phyloP scores from a whole-genome alignment of 2,888 invertebrate species.

The Campopleginae sp. region DNA sequence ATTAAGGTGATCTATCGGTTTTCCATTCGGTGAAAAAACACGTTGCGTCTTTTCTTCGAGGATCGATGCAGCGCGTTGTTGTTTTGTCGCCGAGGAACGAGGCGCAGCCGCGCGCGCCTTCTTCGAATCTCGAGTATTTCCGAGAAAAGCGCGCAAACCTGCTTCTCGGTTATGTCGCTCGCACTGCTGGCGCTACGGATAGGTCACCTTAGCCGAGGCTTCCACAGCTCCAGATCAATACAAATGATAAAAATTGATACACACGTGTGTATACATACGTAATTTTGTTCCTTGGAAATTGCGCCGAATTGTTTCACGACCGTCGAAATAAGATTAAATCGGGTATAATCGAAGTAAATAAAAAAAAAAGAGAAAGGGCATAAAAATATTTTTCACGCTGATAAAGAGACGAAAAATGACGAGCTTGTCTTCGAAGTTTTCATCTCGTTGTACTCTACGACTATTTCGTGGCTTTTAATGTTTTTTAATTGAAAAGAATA shows the following conservation, averaged over 20 bases:
- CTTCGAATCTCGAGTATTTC: too few species aligned
- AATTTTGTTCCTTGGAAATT: conserved; percentile 56
- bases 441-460: conserved; percentile 30
- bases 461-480: conserved; percentile 18
- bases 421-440: conserved; percentile 30
- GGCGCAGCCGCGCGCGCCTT: too few species aligned
- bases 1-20: not conserved
- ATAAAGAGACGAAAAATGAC: conserved; percentile 26
- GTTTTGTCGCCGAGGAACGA: too few species aligned
- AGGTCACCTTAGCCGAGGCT: not conserved
- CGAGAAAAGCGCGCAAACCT: too few species aligned
- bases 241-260: conserved; percentile 23
- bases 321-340: conserved; percentile 23
- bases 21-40: too few species aligned
- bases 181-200: too few species aligned
- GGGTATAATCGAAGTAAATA: not conserved
- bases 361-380: not conserved
- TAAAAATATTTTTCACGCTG: conserved; percentile 43
- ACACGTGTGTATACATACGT: conserved; percentile 28
- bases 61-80: too few species aligned
- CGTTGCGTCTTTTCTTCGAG: too few species aligned
- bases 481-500: conserved; percentile 30
- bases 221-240: conserved; percentile 14
- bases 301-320: conserved; percentile 51
- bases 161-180: too few species aligned